phyloP scores from a whole-genome alignment of 2,797 vertebrate genomes.

The Falco peregrinus region DNA sequence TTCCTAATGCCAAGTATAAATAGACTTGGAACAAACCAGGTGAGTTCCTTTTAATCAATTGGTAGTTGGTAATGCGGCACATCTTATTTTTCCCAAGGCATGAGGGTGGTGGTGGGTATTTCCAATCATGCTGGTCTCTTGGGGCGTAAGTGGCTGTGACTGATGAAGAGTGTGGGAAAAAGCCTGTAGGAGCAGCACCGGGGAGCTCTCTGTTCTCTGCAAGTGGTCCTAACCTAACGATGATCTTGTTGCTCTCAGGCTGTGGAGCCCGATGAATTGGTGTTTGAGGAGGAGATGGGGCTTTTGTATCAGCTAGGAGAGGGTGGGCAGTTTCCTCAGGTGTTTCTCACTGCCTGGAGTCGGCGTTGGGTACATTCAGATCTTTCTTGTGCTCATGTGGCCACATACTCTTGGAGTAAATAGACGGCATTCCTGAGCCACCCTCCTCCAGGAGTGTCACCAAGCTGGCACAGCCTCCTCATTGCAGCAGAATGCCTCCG shows the following conservation, averaged over 20 bases:
- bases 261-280: neutral
- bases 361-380: neutral
- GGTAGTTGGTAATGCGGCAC: neutral
- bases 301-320: neutral
- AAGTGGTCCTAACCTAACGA: neutral
- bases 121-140: accelerated
- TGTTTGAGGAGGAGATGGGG: neutral
- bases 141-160: neutral
- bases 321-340: neutral
- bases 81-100: neutral
- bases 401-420: neutral
- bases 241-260: neutral
- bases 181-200: neutral
- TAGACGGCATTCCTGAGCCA: neutral
- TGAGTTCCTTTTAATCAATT: neutral
- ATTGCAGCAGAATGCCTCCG: neutral
- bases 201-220: neutral
- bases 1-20: neutral
- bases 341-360: neutral
- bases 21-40: neutral
- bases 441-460: neutral
- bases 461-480: neutral
- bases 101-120: neutral
- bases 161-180: neutral
- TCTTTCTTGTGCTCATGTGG: neutral